Base-by-base conservation (phyloP, 2,888 invertebrate species). In the Plagodis pulveraria region DNA sequence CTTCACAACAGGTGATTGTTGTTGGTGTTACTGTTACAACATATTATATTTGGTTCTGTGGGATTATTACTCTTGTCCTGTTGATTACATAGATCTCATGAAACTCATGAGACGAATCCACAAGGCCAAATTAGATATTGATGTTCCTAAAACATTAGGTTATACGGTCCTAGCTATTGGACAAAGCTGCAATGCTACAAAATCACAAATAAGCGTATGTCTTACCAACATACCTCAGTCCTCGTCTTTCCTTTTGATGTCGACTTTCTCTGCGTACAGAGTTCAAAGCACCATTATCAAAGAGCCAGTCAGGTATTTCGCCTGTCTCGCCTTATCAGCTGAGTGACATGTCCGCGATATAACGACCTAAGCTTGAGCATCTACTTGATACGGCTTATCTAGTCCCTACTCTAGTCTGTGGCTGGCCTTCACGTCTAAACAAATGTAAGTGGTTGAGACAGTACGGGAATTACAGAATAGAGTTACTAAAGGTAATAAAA, bases 221-320 rank as follows among this genome's bases (percentile, higher is more conserved):
- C 22, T 22, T 22, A 22, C 22, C 22, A 22, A 22, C 22, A 22
- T 4, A 22, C 22, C 22, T 22, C 22, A 22, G 22, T 22, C 22
- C 22, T 22, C 22, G 22, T 22, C 36, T 12, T 12, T 48, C 22
- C 22, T 10, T 6, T 4, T 22, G 22, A 22, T 32, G 40, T 40
- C 49, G 40, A 41, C 41, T 33, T 40, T 49, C n/a, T 40, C 49
- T 38, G 50, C 6, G 7, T 36, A 5, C 6, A 6, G 42, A 62
- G 69, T 66, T 67, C 69, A 67, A 62, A 58, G 63, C 40, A 59
- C 66, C 52, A 50, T 66, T 62, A 69, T 66, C 69, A 60, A 60
- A 51, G 48, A 48, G 44, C 52, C 51, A 54, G 59, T 62, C 64
- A 66, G 66, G 66, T 66, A 63, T 60, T 59, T 55, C 54, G 58